phyloP scores from a whole-genome alignment of 1,140 invertebrate genomes.

The Luehdorfia chinensis region DNA sequence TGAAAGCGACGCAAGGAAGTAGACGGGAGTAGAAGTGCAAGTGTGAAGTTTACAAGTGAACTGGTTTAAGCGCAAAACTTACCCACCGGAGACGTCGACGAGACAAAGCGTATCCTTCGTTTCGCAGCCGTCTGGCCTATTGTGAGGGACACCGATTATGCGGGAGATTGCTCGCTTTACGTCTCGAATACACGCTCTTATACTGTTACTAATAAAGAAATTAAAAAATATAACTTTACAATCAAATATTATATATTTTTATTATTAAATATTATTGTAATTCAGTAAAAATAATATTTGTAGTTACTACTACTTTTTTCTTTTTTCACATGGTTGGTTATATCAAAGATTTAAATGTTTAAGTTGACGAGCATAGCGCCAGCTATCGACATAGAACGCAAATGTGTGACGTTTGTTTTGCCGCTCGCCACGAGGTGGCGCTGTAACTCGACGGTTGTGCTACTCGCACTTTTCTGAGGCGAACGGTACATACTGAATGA shows the following conservation, averaged over 20 bases:
- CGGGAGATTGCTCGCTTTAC: conserved; percentile 2
- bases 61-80: conserved; percentile 43
- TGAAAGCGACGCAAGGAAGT: conserved; percentile 36
- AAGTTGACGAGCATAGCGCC: too few species aligned
- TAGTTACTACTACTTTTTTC: too few species aligned
- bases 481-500: conserved; percentile 50
- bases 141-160: conserved; percentile 22
- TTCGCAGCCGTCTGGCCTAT: conserved; percentile 35
- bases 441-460: conserved; percentile 19
- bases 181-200: background rate
- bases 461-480: conserved; percentile 26
- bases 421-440: conserved; percentile 65
- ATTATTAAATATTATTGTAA: too few species aligned
- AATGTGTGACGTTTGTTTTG: conserved; percentile 35
- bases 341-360: too few species aligned
- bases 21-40: conserved; percentile 49
- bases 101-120: conserved; percentile 50
- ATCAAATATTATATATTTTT: too few species aligned
- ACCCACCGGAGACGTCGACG: conserved; percentile 15
- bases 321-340: too few species aligned
- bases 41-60: conserved; percentile 47
- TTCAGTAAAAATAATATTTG: too few species aligned
- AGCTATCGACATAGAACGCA: conserved; percentile 37
- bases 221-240: too few species aligned
- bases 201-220: background rate